phyloP scores from a whole-genome alignment of 2,113 vertebrate species.

The Polypterus senegalus region DNA sequence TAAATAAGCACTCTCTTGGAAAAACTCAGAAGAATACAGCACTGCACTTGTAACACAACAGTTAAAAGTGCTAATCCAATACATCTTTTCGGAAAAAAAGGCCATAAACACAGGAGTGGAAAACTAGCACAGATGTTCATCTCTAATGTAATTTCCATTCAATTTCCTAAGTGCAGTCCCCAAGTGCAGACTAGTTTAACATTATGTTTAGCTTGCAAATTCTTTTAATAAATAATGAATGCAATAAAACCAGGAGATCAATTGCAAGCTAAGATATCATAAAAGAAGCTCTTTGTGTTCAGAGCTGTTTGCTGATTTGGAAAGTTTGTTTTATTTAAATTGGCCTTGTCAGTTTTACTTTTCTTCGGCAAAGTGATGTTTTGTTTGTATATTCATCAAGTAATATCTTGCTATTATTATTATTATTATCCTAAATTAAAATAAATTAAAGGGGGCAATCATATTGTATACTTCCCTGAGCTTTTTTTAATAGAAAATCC shows the following conservation, averaged over 20 bases:
- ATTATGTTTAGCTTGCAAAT: slow-evolving; percentile 87
- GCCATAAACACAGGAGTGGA: slow-evolving; percentile 64
- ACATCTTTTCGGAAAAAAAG: slow-evolving; percentile 61
- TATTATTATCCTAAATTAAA: too few species aligned
- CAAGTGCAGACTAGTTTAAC: slow-evolving; percentile 77
- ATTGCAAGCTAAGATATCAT: slow-evolving; percentile 75
- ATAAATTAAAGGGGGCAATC: too few species aligned
- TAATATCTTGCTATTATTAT: too few species aligned
- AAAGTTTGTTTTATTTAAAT: slow-evolving; percentile 25
- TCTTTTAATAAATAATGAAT: slow-evolving; percentile 91
- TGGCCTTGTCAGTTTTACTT: slow-evolving; percentile 21
- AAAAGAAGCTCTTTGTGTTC: slow-evolving; percentile 59
- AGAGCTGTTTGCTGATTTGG: slow-evolving; percentile 47
- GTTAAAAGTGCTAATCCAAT: slow-evolving; percentile 71
- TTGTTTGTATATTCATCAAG: too few species aligned
- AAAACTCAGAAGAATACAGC: too few species aligned
- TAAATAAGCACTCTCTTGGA: too few species aligned
- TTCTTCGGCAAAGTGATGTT: too few species aligned
- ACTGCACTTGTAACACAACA: slow-evolving; percentile 26
- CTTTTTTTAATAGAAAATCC: too few species aligned
- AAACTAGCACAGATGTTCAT: slow-evolving; percentile 79
- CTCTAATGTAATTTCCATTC: slow-evolving; percentile 84
- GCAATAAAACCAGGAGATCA: slow-evolving; percentile 79
- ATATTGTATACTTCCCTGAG: too few species aligned
- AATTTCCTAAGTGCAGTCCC: slow-evolving; percentile 82